phyloP scores from a whole-genome alignment of 2,888 invertebrate species.

The Microdon myrmicae region DNA sequence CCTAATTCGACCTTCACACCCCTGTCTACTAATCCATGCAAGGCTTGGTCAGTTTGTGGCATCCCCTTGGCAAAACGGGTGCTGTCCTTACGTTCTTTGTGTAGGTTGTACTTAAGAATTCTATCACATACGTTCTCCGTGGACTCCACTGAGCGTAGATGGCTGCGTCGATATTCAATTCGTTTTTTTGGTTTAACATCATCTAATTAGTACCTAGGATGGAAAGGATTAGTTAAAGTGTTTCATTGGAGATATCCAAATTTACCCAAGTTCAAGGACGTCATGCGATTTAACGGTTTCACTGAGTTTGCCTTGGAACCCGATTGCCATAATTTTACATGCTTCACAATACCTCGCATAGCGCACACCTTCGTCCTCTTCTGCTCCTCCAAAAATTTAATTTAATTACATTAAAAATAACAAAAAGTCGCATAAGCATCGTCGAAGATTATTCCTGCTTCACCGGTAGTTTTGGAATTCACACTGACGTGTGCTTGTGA shows the following conservation, averaged over 20 bases:
- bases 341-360: constrained; percentile 92
- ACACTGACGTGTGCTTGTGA: too few relatives aligned
- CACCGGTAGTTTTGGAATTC: too few relatives aligned
- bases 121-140: constrained; percentile 90
- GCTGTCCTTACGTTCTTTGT: constrained; percentile 93
- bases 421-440: too few relatives aligned
- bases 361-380: constrained; percentile 71
- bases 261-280: constrained; percentile 83
- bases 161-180: constrained; percentile 88
- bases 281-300: constrained; percentile 92
- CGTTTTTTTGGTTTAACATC: constrained; percentile 85
- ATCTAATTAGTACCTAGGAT: constrained; percentile 81
- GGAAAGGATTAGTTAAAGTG: too few relatives aligned
- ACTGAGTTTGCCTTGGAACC: constrained; percentile 82
- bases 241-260: too few relatives aligned
- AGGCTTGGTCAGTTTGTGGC: constrained; percentile 95
- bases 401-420: too few relatives aligned
- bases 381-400: constrained; percentile 55
- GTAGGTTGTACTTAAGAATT: constrained; percentile 92
- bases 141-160: constrained; percentile 89
- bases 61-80: constrained; percentile 95
- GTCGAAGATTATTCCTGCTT: too few relatives aligned
- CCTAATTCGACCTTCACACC: constrained; percentile 99
- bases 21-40: constrained; percentile 92
- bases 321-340: constrained; percentile 89